A percentile compares a stretch with the other conserved stretches of the same genome.
Evolutionary conservation across 2,888 invertebrate genomes (phyloP).

Genomic region (Tyria jacobaeae): DNA sequence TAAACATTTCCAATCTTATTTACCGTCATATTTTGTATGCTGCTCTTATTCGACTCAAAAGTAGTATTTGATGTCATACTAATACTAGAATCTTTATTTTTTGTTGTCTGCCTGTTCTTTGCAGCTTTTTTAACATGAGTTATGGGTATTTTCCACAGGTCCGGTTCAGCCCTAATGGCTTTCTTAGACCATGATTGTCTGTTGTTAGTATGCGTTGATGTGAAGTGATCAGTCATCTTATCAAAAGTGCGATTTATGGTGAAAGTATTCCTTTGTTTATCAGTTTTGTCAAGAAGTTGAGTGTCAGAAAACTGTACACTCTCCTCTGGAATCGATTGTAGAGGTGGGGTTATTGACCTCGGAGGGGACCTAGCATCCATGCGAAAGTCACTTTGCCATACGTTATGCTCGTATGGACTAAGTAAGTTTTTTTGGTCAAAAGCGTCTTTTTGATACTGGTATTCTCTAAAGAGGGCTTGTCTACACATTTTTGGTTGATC

Average conservation of each 20-base stretch:
- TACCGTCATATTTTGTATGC: constrained; percentile 72
- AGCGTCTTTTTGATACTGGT: constrained; percentile 65
- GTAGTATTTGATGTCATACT: constrained; percentile 59
- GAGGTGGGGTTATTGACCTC: constrained; percentile 72
- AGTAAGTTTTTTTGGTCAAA: constrained; percentile 60
- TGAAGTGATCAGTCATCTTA: constrained; percentile 54
- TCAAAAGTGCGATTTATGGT: constrained; percentile 80
- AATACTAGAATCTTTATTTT: constrained; percentile 57
- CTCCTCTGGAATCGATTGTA: constrained; percentile 84
- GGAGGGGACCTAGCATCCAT: constrained; percentile 69
- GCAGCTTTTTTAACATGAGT: constrained; percentile 59
- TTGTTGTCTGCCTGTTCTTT: constrained; percentile 59
- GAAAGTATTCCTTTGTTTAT: constrained; percentile 71
- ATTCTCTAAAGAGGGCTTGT: constrained; percentile 76
- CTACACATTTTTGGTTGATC: constrained; percentile 73
- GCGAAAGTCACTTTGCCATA: constrained; percentile 72
- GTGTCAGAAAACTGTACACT: constrained; percentile 71
- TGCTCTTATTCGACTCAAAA: constrained; percentile 74
- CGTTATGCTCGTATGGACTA: constrained; percentile 68
- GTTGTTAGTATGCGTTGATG: constrained; percentile 50
- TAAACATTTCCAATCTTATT: constrained; percentile 78
- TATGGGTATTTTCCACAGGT: constrained; percentile 75
- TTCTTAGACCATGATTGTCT: constrained; percentile 77
- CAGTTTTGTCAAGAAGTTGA: constrained; percentile 66
- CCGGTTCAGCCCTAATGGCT: constrained; percentile 68